Evolutionary conservation across 1,140 invertebrate genomes (phyloP), one percentile per base, ranked within the genome.

Genomic region (Bombus difficillimus): DNA sequence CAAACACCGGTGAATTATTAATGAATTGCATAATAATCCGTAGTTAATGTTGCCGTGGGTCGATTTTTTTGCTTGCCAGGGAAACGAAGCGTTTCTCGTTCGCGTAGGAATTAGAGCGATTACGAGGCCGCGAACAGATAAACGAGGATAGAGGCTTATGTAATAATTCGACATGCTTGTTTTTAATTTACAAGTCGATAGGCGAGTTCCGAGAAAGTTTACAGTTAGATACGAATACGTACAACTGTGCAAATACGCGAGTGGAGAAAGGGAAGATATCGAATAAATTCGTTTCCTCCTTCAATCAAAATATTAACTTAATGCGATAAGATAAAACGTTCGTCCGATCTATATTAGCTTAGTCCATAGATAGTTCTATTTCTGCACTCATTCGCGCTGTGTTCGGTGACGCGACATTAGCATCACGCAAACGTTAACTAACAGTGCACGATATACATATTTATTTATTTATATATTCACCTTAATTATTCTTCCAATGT

Each of bases 171-270:
- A 83, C 59, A 3, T 25, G 72, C 59, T 76, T 32, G 59, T 76
- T 83, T 66, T 76, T 83, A 76, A 83, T 57, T 53, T 28, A 47
- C 53, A 28, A 76, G 41, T 66, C 25, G 81, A 68, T 47, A 43
- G 28, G 22, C 32, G 72, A 47, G 72, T 66, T 47, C 81, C 41
- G 71, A 66, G 72, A 83, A 83, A 83, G 81, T 83, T 83, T 76
- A 83, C 73, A 22, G 73, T 64, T 53, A 76, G 73, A 64, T 47
- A 76, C 22, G 22, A 53, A 53, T 2, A 18, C 28, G 34, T 62
- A 43, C 59, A 83, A 76, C 73, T 83, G 81, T 83, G 59, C 13
- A 83, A 83, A 83, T 76, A 76, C 22, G 4, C 39, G 9, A 15
- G 15, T 2, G n/a, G 1, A 22, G 41, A 37, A 37, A 32, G 41